These are phyloP conservation scores for Penaeus vannamei DNA, from an alignment of 1,140 invertebrate species.

Conservation along the genomic window DNA sequence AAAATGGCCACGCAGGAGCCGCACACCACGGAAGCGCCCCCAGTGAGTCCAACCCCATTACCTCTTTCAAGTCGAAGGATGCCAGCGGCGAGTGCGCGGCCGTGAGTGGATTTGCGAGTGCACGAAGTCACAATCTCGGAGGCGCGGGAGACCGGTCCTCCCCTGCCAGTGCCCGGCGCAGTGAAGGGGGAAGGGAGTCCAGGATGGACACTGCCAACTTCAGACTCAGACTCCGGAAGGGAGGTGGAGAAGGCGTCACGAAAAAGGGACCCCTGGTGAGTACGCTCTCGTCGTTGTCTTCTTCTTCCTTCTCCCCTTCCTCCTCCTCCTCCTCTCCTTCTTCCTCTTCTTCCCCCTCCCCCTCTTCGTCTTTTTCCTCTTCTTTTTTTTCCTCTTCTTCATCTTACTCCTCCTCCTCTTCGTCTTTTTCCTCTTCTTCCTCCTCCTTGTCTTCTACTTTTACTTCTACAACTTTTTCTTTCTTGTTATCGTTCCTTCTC, in stretches of 20 bases:
- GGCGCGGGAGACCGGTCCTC: conserved; percentile 30
- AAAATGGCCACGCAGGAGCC: conserved; percentile 23
- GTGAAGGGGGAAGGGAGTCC: conserved; percentile 49
- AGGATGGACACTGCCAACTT: conserved; percentile 56
- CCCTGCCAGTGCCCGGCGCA: conserved; percentile 41
- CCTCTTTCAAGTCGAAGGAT: conserved; percentile 35
- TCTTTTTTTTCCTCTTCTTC: too few relatives aligned
- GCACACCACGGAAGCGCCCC: background rate
- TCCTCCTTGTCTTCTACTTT: too few relatives aligned
- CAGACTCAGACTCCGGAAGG: conserved; percentile 49
- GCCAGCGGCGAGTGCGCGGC: background rate
- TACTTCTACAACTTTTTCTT: too few relatives aligned
- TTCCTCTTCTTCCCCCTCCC: too few relatives aligned
- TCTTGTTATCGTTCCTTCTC: too few relatives aligned
- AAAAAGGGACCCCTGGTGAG: conserved; percentile 62
- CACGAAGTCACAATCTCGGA: conserved; percentile 33
- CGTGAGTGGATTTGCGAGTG: conserved; percentile 15
- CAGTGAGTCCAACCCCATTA: conserved; percentile 3
- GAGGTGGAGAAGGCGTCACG: conserved; percentile 57
- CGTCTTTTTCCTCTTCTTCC: too few relatives aligned
- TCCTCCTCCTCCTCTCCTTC: too few relatives aligned
- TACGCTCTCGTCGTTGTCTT: background rate
- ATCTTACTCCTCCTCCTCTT: too few relatives aligned
- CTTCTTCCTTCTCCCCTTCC: background rate
- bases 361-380: too few relatives aligned